Base-by-base conservation (phyloP, 2,113 vertebrate species). In the Equus przewalskii region DNA sequence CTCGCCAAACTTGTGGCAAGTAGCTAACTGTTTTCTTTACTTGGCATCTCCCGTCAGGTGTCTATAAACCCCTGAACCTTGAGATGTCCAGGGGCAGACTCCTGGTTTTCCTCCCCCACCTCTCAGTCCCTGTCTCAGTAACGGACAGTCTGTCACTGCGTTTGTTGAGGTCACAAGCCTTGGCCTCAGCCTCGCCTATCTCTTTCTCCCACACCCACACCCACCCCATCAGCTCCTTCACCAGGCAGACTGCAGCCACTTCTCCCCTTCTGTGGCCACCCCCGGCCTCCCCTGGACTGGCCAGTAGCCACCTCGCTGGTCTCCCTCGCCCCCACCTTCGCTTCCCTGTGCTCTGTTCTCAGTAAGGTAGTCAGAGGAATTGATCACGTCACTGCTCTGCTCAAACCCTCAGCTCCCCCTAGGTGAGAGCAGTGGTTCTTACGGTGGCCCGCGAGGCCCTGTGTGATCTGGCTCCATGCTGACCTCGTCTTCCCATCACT, bases 381-480 rank as follows among this genome's bases (percentile, higher is more conserved):
- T 9, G 9, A 16, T 78, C 81, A 18, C 1, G 7, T 89, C 15
- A 7, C 51, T 41, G 2, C 49, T 89, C 24, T 91, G 18, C 83
- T 58, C 7, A 78, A 41, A 75, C n/a, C 44, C 58, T 73, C 79
- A n/a, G 54, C 72, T 56, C n/a, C 21, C 62, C 70, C 18, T 65
- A 33, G 54, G 16, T 28, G 11, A 46, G 67, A 82, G 54, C 28
- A 33, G 49, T 4, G 8, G 56, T 60, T 75, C 67, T 75, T 36
- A 2, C 0, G 0, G 41, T 51, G n/a, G 44, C 49, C 21, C 1
- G 0, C 3, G 49, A 87, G 86, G 36, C 36, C 15, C 36, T 3
- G 0, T 22, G 1, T 60, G n/a, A 28, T 51, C 67, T 19, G 13
- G 24, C 51, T 88, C 12, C 54, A 51, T 65, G 8, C n/a, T 73